Percentiles rank a stretch among this genome's conserved stretches.
phyloP scores from a whole-genome alignment of 2,113 vertebrate species.

The Laticauda laticaudata region DNA sequence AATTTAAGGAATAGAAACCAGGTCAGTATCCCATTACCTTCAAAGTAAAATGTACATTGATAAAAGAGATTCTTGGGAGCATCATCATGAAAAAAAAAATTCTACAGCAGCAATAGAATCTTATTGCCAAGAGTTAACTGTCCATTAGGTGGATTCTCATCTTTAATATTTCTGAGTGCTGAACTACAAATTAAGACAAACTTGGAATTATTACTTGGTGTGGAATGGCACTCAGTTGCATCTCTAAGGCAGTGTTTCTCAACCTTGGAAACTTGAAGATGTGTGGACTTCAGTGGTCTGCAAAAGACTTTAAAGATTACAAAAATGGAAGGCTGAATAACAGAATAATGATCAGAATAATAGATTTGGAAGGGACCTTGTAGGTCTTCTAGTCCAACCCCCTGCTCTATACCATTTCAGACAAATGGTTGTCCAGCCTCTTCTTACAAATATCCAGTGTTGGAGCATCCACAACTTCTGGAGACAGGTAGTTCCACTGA shows the following conservation, averaged over 20 bases:
- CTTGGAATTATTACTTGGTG: not conserved
- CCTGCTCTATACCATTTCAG: not conserved
- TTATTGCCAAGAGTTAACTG: conserved; percentile 14
- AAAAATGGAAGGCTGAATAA: not conserved
- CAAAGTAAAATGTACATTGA: conserved; percentile 22
- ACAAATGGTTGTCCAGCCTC: not conserved
- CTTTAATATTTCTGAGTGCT: conserved; percentile 36
- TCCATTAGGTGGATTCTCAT: conserved; percentile 9
- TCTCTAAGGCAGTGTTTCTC: not conserved
- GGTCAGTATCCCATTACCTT: conserved; percentile 41
- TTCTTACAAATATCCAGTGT: not conserved
- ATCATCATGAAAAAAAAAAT: conserved; percentile 29
- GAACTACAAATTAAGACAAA: conserved; percentile 42
- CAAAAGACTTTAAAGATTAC: not conserved
- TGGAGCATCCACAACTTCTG: not conserved
- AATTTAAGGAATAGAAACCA: conserved; percentile 39
- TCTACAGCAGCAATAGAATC: not conserved
- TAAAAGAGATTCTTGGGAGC: conserved; percentile 34
- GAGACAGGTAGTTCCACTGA: not conserved
- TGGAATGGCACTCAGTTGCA: not conserved
- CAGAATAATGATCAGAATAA: not conserved
- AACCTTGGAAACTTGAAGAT: not conserved
- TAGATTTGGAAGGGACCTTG: not conserved
- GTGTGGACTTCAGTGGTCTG: not conserved
- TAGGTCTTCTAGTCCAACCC: not conserved